phyloP scores from a whole-genome alignment of 1,140 invertebrate genomes.

The Ips nitidus region DNA sequence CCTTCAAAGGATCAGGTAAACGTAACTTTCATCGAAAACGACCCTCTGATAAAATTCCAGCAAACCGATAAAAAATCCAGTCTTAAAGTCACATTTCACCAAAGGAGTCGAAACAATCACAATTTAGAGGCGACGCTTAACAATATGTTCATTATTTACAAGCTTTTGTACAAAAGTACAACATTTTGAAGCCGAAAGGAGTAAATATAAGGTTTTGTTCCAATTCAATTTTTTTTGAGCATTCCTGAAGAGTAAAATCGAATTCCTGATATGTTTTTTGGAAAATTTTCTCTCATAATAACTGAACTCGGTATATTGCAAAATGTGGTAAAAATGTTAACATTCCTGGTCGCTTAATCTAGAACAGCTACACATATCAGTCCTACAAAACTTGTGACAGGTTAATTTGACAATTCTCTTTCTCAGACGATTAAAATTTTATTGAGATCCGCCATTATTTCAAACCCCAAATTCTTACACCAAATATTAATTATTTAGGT shows the following conservation, averaged over 20 bases:
- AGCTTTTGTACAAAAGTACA: not conserved
- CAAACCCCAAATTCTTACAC: no score
- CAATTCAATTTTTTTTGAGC: no score
- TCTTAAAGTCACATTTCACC: slow-evolving; percentile 13
- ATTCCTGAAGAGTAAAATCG: no score
- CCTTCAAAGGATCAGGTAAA: not conserved
- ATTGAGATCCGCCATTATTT: no score
- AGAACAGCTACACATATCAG: slow-evolving; percentile 28
- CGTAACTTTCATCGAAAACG: not conserved
- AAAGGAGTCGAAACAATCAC: slow-evolving; percentile 8
- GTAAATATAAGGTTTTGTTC: no score
- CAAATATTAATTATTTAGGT: no score
- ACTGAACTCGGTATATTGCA: no score
- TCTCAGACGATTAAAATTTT: not conserved
- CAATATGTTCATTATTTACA: slow-evolving; percentile 19
- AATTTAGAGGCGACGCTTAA: slow-evolving; percentile 9
- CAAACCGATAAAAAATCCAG: slow-evolving; percentile 18
- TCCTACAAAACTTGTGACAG: slow-evolving; percentile 32
- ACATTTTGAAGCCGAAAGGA: not conserved
- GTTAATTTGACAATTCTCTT: slow-evolving; percentile 7
- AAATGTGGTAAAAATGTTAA: no score
- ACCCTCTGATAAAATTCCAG: slow-evolving; percentile 5
- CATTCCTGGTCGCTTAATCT: slow-evolving; percentile 24
- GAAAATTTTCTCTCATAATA: no score
- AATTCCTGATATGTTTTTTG: no score